Evolutionary conservation across 2,797 vertebrate genomes (phyloP).

Genomic region (Lepilemur septentrionalis): DNA sequence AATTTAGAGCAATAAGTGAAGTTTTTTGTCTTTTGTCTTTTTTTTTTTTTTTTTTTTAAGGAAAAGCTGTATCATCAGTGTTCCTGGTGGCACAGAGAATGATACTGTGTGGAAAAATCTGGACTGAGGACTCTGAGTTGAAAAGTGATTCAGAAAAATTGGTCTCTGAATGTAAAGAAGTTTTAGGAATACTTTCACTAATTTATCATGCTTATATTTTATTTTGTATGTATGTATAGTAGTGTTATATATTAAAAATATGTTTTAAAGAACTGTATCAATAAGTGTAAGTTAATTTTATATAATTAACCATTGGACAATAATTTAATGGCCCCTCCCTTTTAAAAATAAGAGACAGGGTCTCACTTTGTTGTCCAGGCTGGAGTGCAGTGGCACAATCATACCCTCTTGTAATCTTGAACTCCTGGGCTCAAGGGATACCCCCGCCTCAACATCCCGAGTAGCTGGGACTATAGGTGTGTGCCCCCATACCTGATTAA

Average conservation of each 20-base stretch:
- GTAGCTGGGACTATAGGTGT: background rate
- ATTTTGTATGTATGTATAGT: background rate
- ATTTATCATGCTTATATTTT: slow-evolving; percentile 10
- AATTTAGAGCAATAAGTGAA: background rate
- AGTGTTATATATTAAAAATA: slow-evolving; percentile 3
- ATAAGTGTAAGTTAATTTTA: slow-evolving; percentile 39
- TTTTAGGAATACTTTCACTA: slow-evolving; percentile 35
- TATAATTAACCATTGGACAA: background rate
- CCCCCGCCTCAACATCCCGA: background rate
- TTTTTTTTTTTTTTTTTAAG: background rate
- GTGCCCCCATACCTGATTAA: background rate
- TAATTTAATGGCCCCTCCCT: background rate
- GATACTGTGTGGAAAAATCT: background rate
- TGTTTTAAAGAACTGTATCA: slow-evolving; percentile 36
- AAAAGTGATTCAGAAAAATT: background rate
- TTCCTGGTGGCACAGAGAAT: background rate
- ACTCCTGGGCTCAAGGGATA: background rate
- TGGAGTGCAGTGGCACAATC: background rate
- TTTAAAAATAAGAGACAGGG: background rate
- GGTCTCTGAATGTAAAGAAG: slow-evolving; percentile 29
- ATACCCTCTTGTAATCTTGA: background rate
- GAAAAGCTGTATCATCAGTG: background rate
- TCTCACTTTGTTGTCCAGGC: background rate
- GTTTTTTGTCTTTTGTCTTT: background rate
- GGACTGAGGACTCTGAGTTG: background rate